Percentiles rank a stretch among this genome's conserved stretches.
Evolutionary conservation across 2,888 invertebrate species (phyloP).

Genomic region (Erebia aethiops): DNA sequence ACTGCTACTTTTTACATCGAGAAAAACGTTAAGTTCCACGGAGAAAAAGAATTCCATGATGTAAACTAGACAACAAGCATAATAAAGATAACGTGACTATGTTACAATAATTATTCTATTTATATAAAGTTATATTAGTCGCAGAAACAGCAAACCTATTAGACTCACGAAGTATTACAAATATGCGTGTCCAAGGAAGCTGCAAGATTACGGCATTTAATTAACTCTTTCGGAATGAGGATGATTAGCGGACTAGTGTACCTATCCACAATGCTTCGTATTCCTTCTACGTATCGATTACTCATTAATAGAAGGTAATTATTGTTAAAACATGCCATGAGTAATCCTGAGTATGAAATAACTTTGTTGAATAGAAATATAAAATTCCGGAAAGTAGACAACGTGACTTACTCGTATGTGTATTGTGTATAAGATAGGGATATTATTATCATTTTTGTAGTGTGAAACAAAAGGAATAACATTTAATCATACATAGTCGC

Average conservation of each 20-base stretch:
- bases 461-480: background rate
- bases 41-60: background rate
- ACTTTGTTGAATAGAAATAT: slow-evolving; percentile 69
- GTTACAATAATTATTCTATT: slow-evolving; percentile 32
- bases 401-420: slow-evolving; percentile 40
- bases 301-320: slow-evolving; percentile 50
- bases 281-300: slow-evolving; percentile 49
- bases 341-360: slow-evolving; percentile 57
- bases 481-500: background rate
- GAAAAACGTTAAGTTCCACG: background rate
- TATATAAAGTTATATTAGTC: slow-evolving; percentile 10
- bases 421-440: too few species aligned
- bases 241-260: slow-evolving; percentile 27
- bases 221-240: slow-evolving; percentile 47
- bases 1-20: too few species aligned
- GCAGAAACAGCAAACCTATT: slow-evolving; percentile 4
- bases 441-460: background rate
- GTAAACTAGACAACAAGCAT: background rate
- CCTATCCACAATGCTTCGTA: slow-evolving; percentile 43
- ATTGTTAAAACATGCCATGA: slow-evolving; percentile 54
- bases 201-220: slow-evolving; percentile 57
- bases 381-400: slow-evolving; percentile 60
- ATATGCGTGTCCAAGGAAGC: slow-evolving; percentile 32
- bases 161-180: slow-evolving; percentile 11
- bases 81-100: slow-evolving; percentile 34